phyloP scores from a whole-genome alignment of 2,113 vertebrate species.

The Octodon degus region DNA sequence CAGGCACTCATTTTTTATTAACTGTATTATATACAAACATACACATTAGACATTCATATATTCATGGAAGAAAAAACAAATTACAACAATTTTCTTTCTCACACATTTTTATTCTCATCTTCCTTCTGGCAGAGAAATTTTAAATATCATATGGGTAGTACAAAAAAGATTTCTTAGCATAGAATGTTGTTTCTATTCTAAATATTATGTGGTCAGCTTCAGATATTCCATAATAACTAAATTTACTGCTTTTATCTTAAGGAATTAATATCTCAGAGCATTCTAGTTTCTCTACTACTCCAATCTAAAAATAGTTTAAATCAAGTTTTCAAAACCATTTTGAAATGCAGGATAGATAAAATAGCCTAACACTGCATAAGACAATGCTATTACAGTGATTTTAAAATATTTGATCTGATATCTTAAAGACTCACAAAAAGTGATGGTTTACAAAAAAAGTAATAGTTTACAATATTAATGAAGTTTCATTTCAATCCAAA shows the following conservation, averaged over 20 bases:
- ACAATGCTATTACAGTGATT: conserved; percentile 21
- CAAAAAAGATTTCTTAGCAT: background rate
- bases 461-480: background rate
- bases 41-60: background rate
- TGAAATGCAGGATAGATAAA: conserved; percentile 32
- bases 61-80: conserved; percentile 9
- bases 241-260: background rate
- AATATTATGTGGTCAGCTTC: background rate
- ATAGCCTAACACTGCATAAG: background rate
- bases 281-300: conserved; percentile 33
- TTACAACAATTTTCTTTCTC: background rate
- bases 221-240: background rate
- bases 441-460: background rate
- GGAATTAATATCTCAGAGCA: background rate
- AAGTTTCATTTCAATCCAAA: conserved; percentile 26
- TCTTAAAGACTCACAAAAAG: background rate
- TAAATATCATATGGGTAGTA: background rate
- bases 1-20: background rate
- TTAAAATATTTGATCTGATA: conserved; percentile 29
- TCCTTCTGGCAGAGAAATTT: background rate
- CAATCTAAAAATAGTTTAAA: conserved; percentile 41
- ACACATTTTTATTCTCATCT: background rate
- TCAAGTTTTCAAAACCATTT: conserved; percentile 40
- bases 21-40: background rate
- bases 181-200: background rate